Evolutionary conservation across 2,888 invertebrate genomes (phyloP).

Genomic region (Hartigia nigra): DNA sequence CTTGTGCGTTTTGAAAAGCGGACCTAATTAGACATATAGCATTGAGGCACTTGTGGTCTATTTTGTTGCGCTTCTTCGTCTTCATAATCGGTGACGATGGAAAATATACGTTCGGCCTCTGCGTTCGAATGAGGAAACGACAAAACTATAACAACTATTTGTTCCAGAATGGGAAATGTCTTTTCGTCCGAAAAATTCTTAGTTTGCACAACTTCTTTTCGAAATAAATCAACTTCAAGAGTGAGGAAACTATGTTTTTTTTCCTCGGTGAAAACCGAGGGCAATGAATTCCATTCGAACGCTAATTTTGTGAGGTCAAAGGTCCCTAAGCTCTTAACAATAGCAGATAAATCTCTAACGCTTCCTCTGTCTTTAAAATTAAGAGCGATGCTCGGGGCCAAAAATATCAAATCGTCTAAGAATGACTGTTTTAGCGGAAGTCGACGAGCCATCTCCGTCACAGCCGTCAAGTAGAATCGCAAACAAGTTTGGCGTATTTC

Average conservation of each 20-base stretch:
- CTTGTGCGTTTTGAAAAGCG: constrained; percentile 1
- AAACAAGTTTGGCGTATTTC: constrained; percentile 6
- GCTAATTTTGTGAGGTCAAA: not conserved
- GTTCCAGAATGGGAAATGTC: constrained; percentile 7
- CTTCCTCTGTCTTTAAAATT: not conserved
- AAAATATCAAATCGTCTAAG: not conserved
- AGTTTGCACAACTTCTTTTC: constrained; percentile 6
- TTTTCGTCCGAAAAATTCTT: not conserved
- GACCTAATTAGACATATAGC: constrained; percentile 12
- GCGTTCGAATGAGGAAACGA: constrained; percentile 26
- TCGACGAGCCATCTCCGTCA: constrained; percentile 5
- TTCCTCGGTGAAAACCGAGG: not conserved
- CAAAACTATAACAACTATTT: not conserved
- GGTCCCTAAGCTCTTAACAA: constrained; percentile 8
- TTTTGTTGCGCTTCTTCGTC: constrained; percentile 22
- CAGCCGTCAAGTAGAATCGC: constrained; percentile 6
- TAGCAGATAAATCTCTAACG: not conserved
- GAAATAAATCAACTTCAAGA: constrained; percentile 10
- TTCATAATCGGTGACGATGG: constrained; percentile 25
- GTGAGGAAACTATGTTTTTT: constrained; percentile 1
- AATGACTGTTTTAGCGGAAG: not conserved
- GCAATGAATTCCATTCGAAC: not conserved
- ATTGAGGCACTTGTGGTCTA: constrained; percentile 10
- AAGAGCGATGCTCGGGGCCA: constrained; percentile 6
- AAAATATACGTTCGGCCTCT: constrained; percentile 30